Conservation (phyloP, 2,113 vertebrate species). For the Corythornis vintsioides region DNA sequence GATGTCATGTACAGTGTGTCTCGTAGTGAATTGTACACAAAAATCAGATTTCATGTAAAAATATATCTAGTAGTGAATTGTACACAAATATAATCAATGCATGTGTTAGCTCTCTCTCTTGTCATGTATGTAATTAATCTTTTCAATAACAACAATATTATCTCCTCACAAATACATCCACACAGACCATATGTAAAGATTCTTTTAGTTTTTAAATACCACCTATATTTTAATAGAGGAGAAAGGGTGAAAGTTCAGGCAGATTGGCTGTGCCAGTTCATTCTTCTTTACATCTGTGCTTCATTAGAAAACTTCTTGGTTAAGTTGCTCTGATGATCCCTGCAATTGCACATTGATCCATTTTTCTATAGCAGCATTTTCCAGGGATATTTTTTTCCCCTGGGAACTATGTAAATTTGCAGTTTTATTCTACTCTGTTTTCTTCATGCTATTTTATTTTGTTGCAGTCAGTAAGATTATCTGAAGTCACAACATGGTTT, state of each 20-base stretch:
- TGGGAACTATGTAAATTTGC: neutral
- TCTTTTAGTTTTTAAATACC: constrained; percentile 11
- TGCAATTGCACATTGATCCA: constrained; percentile 30
- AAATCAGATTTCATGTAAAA: constrained; percentile 4
- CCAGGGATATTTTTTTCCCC: constrained; percentile 15
- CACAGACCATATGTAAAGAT: neutral
- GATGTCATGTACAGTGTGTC: constrained; percentile 7
- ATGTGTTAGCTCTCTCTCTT: constrained; percentile 37
- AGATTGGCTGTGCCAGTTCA: constrained; percentile 65
- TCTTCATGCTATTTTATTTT: neutral
- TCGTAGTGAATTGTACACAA: constrained; percentile 39
- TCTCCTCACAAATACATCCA: neutral
- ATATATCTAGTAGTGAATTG: constrained; percentile 15
- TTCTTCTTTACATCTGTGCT: constrained; percentile 77
- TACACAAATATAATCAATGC: constrained; percentile 22
- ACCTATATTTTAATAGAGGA: constrained; percentile 30
- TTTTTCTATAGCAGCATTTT: constrained; percentile 60
- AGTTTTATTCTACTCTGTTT: neutral
- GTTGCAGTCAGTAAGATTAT: neutral
- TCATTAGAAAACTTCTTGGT: constrained; percentile 68
- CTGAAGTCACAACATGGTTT: neutral
- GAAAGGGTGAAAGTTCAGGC: constrained; percentile 21
- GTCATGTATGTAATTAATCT: neutral
- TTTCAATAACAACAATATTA: constrained; percentile 13
- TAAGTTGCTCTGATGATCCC: constrained; percentile 57